phyloP scores from a whole-genome alignment of 2,888 invertebrate genomes.

The Taphrorychus bicolor region DNA sequence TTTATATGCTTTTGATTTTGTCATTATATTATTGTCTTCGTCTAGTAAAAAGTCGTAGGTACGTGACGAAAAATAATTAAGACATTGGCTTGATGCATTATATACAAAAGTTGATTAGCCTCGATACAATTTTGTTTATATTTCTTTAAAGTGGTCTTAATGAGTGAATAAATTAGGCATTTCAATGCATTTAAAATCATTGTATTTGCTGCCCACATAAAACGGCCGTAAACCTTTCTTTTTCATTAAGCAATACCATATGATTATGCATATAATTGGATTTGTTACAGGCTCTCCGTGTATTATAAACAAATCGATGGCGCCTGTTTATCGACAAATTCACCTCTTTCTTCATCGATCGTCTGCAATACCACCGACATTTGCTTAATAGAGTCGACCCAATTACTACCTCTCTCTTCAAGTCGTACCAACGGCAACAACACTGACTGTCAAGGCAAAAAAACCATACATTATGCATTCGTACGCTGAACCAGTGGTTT shows the following conservation, averaged over 20 bases:
- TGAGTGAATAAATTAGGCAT: conserved; percentile 17
- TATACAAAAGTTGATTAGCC: not conserved
- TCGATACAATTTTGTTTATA: not conserved
- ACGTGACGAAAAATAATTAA: no score
- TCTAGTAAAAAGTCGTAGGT: not conserved
- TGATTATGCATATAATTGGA: conserved; percentile 37
- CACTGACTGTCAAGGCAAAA: not conserved
- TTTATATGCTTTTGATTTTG: conserved; percentile 6
- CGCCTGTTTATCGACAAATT: conserved; percentile 36
- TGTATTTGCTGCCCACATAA: conserved; percentile 31
- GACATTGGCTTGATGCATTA: no score
- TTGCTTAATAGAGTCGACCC: conserved; percentile 34
- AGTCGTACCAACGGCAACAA: not conserved
- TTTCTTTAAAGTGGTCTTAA: conserved; percentile 14
- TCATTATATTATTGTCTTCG: not conserved
- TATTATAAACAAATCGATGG: conserved; percentile 38
- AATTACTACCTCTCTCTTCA: conserved; percentile 1
- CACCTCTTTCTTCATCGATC: conserved; percentile 33
- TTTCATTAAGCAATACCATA: conserved; percentile 36
- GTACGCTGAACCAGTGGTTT: conserved; percentile 20
- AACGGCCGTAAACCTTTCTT: conserved; percentile 29
- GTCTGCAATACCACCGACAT: conserved; percentile 28
- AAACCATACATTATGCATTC: conserved; percentile 24
- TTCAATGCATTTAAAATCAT: conserved; percentile 24
- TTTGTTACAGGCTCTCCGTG: conserved; percentile 30